A percentile compares a stretch with the other conserved stretches of the same genome.
Conservation (phyloP, 2,113 vertebrate genomes). For the Rhabdornis inornatus region DNA sequence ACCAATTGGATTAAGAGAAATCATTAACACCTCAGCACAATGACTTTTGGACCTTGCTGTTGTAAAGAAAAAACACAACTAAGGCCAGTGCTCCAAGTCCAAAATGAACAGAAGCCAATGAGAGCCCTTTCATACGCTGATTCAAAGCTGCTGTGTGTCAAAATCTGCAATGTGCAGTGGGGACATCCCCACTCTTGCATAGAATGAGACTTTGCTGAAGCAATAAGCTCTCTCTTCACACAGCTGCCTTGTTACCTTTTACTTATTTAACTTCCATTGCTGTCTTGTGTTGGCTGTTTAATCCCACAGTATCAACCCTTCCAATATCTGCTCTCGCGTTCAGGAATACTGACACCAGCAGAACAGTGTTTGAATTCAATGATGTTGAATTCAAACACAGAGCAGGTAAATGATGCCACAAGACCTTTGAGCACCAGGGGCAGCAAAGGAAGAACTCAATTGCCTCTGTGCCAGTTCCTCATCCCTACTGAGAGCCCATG, state of each 20-base stretch:
- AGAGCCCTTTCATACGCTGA: neutral
- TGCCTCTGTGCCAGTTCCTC: neutral
- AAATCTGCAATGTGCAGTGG: neutral
- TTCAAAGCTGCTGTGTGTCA: neutral
- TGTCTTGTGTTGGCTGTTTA: neutral
- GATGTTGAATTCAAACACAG: rapidly evolving
- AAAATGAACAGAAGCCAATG: neutral
- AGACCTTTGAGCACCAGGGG: neutral
- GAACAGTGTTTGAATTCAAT: too few relatives aligned
- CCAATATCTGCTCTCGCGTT: neutral
- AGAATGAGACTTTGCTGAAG: neutral
- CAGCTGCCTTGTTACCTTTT: neutral
- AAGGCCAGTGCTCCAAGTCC: neutral
- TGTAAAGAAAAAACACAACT: neutral
- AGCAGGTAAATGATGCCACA: neutral
- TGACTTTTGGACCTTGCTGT: neutral
- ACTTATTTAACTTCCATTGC: neutral
- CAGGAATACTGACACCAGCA: neutral
- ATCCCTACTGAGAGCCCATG: neutral
- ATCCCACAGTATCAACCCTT: neutral
- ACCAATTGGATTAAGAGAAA: neutral
- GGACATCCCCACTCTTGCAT: neutral
- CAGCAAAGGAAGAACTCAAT: neutral
- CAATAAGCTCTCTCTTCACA: neutral
- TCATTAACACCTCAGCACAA: neutral